A percentile compares a stretch with the other conserved stretches of the same genome.
These are phyloP conservation scores for Microcebus lehilahytsara DNA, from an alignment of 2,113 vertebrate species.

Conservation along the genomic window DNA sequence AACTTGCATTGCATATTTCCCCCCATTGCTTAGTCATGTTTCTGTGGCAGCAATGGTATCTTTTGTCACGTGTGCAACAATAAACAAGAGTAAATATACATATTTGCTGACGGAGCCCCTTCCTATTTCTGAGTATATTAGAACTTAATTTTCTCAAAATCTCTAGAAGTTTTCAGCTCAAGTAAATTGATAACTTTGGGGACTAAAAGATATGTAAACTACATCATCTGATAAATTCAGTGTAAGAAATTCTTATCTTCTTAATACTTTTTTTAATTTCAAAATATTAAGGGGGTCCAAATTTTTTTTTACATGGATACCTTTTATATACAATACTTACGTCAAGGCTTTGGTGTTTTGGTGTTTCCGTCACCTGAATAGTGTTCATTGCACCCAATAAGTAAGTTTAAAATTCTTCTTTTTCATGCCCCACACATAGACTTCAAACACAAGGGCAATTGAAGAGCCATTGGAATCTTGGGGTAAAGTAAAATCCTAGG, in stretches of 20 bases:
- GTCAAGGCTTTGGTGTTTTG: too few species aligned
- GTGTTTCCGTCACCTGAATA: too few species aligned
- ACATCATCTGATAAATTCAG: not conserved
- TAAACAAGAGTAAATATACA: not conserved
- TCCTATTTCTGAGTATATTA: not conserved
- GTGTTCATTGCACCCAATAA: too few species aligned
- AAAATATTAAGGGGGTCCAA: too few species aligned
- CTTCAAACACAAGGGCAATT: not conserved
- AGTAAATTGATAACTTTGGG: not conserved
- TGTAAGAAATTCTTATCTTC: not conserved
- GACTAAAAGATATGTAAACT: not conserved
- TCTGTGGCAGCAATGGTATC: not conserved
- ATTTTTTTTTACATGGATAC: too few species aligned
- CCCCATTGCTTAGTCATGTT: not conserved
- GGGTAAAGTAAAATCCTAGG: not conserved
- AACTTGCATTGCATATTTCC: accelerated
- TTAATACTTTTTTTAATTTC: too few species aligned
- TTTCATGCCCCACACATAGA: not conserved
- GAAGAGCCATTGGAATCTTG: not conserved
- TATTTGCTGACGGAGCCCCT: not conserved
- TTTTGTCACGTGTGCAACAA: not conserved
- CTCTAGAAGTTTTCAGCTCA: not conserved
- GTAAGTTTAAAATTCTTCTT: not conserved
- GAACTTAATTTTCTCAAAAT: not conserved
- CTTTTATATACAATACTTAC: too few species aligned